phyloP scores from a whole-genome alignment of 2,113 vertebrate genomes.

The Rhodinocichla rosea region DNA sequence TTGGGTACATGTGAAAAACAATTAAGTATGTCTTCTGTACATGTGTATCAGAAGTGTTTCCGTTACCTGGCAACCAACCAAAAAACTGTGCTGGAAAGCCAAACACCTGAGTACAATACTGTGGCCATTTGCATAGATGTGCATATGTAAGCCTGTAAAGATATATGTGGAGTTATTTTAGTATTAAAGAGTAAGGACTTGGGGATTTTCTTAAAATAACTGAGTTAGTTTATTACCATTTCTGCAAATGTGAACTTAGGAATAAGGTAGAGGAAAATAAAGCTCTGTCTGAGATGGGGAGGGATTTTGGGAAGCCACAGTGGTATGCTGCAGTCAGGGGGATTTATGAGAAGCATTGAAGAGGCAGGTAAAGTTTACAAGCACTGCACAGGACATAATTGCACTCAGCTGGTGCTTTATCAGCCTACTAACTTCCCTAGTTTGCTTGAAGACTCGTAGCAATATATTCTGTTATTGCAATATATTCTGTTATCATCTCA shows the following conservation, averaged over 20 bases:
- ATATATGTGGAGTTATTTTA: not conserved
- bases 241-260: not conserved
- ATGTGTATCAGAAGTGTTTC: not conserved
- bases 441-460: not conserved
- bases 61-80: slow-evolving; percentile 56
- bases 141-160: not conserved
- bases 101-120: not conserved
- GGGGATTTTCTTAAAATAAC: slow-evolving; percentile 1
- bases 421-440: not conserved
- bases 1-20: slow-evolving; percentile 5
- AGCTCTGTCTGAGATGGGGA: not conserved
- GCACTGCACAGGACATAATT: not conserved
- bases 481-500: not conserved
- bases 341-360: not conserved
- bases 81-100: not conserved
- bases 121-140: not conserved
- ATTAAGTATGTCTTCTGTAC: slow-evolving; percentile 37
- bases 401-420: slow-evolving; percentile 8
- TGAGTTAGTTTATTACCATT: not conserved
- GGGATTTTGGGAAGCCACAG: not conserved
- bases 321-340: not conserved
- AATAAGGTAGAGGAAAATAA: not conserved
- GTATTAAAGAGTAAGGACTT: not conserved
- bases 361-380: slow-evolving; percentile 30
- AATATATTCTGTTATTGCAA: not conserved